Conservation (phyloP, 1,140 invertebrate species). For the Bombus cullumanus region DNA sequence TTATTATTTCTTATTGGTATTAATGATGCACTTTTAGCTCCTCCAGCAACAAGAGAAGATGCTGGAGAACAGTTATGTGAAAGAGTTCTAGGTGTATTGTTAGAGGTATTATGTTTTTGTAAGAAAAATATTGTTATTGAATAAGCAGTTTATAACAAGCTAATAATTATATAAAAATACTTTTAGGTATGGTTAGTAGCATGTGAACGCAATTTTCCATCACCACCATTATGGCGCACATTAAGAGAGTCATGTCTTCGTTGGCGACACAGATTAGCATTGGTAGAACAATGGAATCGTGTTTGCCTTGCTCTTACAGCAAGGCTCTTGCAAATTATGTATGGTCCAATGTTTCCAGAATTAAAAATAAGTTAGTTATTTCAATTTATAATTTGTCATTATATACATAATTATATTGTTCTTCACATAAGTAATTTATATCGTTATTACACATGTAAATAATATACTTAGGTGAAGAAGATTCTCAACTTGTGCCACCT, state of each 20-base stretch:
- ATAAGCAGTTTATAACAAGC: neutral
- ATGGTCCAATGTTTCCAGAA: slow-evolving; percentile 93
- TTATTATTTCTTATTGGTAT: slow-evolving; percentile 96
- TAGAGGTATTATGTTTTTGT: slow-evolving; percentile 85
- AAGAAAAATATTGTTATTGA: neutral
- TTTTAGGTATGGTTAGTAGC: slow-evolving; percentile 93
- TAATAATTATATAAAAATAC: slow-evolving; percentile 1
- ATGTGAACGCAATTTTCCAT: slow-evolving; percentile 94
- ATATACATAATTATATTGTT: neutral
- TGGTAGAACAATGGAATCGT: slow-evolving; percentile 97
- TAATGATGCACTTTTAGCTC: slow-evolving; percentile 95
- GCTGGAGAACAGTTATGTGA: slow-evolving; percentile 97
- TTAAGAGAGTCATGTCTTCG: slow-evolving; percentile 95
- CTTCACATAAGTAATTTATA: slow-evolving; percentile 12
- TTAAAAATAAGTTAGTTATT: slow-evolving; percentile 89
- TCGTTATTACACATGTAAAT: neutral
- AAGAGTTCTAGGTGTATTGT: slow-evolving; percentile 94
- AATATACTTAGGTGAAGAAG: slow-evolving; percentile 89
- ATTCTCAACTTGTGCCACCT: slow-evolving; percentile 89
- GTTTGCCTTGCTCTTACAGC: slow-evolving; percentile 95
- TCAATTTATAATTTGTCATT: slow-evolving; percentile 1
- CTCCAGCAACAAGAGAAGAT: slow-evolving; percentile 96
- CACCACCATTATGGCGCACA: slow-evolving; percentile 97
- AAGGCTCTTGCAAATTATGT: slow-evolving; percentile 93
- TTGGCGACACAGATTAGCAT: slow-evolving; percentile 95